Base-by-base conservation (phyloP, 1,140 invertebrate species). In the Phocides pigmalion region DNA sequence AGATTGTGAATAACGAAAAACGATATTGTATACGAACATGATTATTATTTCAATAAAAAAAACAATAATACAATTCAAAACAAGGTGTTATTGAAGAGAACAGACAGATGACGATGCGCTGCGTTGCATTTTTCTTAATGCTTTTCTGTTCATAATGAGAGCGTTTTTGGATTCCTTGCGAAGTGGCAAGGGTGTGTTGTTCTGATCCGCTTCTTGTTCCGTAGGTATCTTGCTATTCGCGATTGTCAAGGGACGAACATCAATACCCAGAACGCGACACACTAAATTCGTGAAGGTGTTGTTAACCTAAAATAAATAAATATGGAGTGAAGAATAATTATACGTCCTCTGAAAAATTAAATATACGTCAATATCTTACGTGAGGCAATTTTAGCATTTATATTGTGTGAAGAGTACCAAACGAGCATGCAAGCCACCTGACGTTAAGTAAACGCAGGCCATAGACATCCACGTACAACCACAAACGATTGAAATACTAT, bases 111-210 rank as follows among this genome's bases (percentile, higher is more conserved):
- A 91, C 0, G 88, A 88, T 5, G 83, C 83, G 59, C 84, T 86
- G 44, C 82, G 80, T 54, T 87, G 85, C 8, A 89, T 62, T 67
- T 81, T 84, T 20, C 87, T 79, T 32, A 92, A 70, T 8, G 81
- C 70, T 69, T 90, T 92, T 59, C 87, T 88, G 47, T 85, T 89
- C 86, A 91, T 89, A 14, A 91, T 91, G 6, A 91, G 76, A 3
- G 79, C 62, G 16, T 80, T 78, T 15, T 68, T 63, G 1, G 74
- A 41, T 16, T 79, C 76, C n/a, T 62, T 62, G 3, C 61, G 64
- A 5, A 41, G 11, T 0, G 63, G 49, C 44, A 22, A 22, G 3
- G 68, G 32, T 1, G 62, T 15, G 15, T 22, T 62, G 1, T 62
- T 54, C 9, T 50, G 32, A 28, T 72, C 64, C 0, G 42, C 5